A percentile compares a stretch with the other conserved stretches of the same genome.
These are phyloP conservation scores for Rhyacichthys aspro DNA, from an alignment of 2,797 vertebrate species.

Conservation along the genomic window DNA sequence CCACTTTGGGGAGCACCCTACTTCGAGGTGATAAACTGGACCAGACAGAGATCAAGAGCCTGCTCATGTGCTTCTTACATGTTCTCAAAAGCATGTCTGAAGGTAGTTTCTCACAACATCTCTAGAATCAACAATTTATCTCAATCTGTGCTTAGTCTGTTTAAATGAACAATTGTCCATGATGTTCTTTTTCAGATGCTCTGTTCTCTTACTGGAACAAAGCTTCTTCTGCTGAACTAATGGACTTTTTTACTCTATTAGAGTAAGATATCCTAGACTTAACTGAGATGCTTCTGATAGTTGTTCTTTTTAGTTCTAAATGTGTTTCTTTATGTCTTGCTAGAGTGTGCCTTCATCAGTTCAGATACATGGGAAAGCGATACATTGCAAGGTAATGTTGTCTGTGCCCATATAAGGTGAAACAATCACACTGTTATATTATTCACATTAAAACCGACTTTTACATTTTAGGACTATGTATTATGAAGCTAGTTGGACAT, in stretches of 20 bases:
- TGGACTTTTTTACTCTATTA: slow-evolving; percentile 97
- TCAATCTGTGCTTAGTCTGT: slow-evolving; percentile 1
- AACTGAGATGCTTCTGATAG: background rate
- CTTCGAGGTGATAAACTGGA: slow-evolving; percentile 96
- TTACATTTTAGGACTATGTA: too few species aligned
- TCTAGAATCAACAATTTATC: background rate
- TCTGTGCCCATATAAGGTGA: background rate
- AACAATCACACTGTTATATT: background rate
- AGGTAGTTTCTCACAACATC: slow-evolving; percentile 74
- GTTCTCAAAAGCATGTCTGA: slow-evolving; percentile 99
- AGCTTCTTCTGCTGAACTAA: slow-evolving; percentile 90
- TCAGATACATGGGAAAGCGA: slow-evolving; percentile 98
- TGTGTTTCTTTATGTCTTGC: background rate
- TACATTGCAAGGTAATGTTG: slow-evolving; percentile 96
- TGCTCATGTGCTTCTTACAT: slow-evolving; percentile 97
- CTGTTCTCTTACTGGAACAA: slow-evolving; percentile 98
- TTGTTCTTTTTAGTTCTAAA: background rate
- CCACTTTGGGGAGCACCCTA: slow-evolving; percentile 85
- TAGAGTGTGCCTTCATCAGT: slow-evolving; percentile 98
- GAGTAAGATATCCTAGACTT: slow-evolving; percentile 85
- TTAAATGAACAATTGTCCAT: background rate
- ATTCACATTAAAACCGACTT: too few species aligned
- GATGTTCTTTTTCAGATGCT: slow-evolving; percentile 82
- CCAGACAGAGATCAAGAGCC: slow-evolving; percentile 93
- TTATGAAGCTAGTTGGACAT: background rate